Evolutionary conservation across 2,797 vertebrate genomes (phyloP).

Genomic region (Lerista edwardsae): DNA sequence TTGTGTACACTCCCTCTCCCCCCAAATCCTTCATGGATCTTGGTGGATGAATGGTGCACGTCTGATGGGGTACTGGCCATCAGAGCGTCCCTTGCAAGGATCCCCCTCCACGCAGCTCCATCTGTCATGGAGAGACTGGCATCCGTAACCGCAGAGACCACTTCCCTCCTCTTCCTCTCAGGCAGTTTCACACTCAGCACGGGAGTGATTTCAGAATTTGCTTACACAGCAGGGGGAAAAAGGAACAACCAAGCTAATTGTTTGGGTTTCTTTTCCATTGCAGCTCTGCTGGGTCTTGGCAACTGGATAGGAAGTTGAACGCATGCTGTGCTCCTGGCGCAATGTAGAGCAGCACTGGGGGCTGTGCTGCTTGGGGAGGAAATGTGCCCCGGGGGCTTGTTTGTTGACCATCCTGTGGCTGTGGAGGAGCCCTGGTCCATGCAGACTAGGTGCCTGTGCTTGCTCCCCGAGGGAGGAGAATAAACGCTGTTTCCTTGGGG

Average conservation of each 20-base stretch:
- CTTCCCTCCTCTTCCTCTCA: neutral
- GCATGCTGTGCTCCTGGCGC: neutral
- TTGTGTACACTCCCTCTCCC: neutral
- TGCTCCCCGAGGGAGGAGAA: neutral
- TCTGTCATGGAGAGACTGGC: neutral
- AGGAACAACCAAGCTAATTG: too few species aligned
- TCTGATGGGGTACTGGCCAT: neutral
- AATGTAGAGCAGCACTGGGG: too few species aligned
- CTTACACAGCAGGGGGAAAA: neutral
- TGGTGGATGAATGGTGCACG: neutral
- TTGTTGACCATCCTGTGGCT: too few species aligned
- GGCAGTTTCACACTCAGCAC: neutral
- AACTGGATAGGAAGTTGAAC: neutral
- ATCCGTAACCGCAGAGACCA: neutral
- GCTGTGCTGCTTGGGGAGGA: neutral
- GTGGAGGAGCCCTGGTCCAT: neutral
- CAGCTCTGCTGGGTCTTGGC: neutral
- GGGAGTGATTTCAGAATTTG: neutral
- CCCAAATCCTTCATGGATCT: neutral
- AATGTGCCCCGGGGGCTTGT: too few species aligned
- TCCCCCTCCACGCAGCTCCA: neutral
- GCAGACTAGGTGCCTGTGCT: neutral
- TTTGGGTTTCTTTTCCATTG: neutral
- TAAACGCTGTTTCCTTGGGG: too few species aligned
- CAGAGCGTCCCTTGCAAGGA: too few species aligned